Percentiles rank a stretch among this genome's conserved stretches.
Evolutionary conservation across 2,797 vertebrate genomes (phyloP).

Genomic region (Pteropus rufus): DNA sequence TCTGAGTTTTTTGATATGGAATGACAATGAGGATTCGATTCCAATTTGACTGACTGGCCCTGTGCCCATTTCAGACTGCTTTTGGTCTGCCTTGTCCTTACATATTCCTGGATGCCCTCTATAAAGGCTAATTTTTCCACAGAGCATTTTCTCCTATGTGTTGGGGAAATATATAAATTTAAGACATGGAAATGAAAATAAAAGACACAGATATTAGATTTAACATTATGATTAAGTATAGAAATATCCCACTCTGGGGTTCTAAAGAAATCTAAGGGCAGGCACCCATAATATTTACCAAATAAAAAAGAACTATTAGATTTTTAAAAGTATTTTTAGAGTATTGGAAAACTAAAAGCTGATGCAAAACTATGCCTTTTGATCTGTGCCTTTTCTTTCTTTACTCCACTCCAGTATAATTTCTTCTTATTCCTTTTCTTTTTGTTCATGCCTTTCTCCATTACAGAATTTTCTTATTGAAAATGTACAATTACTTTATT

Average conservation of each 20-base stretch:
- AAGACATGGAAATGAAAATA: not conserved
- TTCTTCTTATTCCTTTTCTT: not conserved
- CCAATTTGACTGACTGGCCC: not conserved
- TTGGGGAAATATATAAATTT: not conserved
- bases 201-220: not conserved
- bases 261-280: not conserved
- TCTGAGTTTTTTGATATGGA: not conserved
- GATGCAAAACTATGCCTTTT: not conserved
- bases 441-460: slow-evolving; percentile 7
- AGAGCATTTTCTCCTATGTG: not conserved
- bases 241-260: not conserved
- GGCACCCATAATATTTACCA: not conserved
- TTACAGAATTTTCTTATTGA: slow-evolving; percentile 1
- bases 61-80: not conserved
- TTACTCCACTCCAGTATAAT: not conserved
- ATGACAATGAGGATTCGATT: not conserved
- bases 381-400: not conserved
- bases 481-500: not conserved
- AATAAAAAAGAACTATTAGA: not conserved
- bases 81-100: not conserved
- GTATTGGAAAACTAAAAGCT: not conserved
- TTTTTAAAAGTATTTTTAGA: not conserved
- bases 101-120: not conserved
- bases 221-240: not conserved
- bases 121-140: not conserved